Evolutionary conservation across 2,888 invertebrate species (phyloP).

Genomic region (Pollenia angustigena): DNA sequence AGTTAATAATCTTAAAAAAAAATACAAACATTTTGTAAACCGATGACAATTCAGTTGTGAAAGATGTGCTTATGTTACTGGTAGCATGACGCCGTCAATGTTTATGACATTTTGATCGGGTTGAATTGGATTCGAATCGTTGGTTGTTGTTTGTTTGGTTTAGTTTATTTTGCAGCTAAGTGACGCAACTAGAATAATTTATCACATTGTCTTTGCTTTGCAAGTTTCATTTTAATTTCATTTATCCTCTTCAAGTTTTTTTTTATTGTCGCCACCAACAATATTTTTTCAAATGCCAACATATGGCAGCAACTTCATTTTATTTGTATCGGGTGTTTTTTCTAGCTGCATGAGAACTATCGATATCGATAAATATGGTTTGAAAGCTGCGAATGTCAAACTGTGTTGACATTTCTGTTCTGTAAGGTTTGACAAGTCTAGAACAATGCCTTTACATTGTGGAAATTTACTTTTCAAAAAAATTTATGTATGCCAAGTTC

Average conservation of each 20-base stretch:
- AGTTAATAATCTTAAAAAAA: slow-evolving; percentile 9
- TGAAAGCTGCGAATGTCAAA: too few relatives aligned
- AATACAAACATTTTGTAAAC: background rate
- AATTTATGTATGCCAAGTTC: too few relatives aligned
- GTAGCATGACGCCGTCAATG: background rate
- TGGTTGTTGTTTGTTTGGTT: background rate
- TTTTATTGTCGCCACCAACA: background rate
- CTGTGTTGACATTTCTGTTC: too few relatives aligned
- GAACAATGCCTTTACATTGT: too few relatives aligned
- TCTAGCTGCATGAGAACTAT: too few relatives aligned
- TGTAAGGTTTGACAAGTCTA: too few relatives aligned
- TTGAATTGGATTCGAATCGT: too few relatives aligned
- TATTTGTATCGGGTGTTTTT: too few relatives aligned
- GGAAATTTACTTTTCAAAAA: too few relatives aligned
- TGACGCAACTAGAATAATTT: slow-evolving; percentile 70
- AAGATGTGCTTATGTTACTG: background rate
- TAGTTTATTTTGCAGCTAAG: slow-evolving; percentile 41
- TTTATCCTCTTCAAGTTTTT: slow-evolving; percentile 6
- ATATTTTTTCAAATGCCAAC: too few relatives aligned
- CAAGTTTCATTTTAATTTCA: background rate
- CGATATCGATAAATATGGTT: too few relatives aligned
- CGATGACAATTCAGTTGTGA: background rate
- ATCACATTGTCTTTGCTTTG: slow-evolving; percentile 36
- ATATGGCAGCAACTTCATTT: too few relatives aligned
- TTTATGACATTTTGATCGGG: background rate